phyloP scores from a whole-genome alignment of 2,113 vertebrate species.

The Naja naja region DNA sequence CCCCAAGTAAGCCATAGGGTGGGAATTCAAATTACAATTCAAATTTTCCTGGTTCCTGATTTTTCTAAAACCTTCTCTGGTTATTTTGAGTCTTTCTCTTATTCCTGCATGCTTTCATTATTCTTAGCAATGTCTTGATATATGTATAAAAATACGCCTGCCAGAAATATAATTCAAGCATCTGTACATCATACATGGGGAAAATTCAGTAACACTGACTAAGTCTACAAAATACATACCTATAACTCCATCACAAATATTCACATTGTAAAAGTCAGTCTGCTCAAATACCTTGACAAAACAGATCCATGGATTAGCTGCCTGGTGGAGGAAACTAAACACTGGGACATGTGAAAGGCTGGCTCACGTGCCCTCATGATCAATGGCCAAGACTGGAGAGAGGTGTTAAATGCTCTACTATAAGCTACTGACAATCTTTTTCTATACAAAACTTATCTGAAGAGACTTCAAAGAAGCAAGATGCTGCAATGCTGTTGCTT shows the following conservation, averaged over 20 bases:
- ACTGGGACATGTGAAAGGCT: neutral
- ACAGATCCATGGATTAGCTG: neutral
- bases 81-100: neutral
- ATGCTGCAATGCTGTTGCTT: neutral
- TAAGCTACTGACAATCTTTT: neutral
- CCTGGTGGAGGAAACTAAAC: neutral
- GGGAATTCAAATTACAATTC: neutral
- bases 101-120: neutral
- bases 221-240: neutral
- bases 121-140: neutral
- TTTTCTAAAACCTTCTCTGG: neutral
- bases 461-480: neutral
- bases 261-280: neutral
- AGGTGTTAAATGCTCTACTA: neutral
- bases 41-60: neutral
- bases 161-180: neutral
- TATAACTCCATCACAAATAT: neutral
- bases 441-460: neutral
- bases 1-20: neutral
- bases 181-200: neutral
- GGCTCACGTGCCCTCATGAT: neutral
- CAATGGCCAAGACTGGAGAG: neutral
- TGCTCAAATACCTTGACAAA: neutral
- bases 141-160: neutral
- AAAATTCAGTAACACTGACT: neutral